A percentile compares a stretch with the other conserved stretches of the same genome.
Evolutionary conservation across 2,113 vertebrate genomes (phyloP).

Genomic region (Hippocampus abdominalis): DNA sequence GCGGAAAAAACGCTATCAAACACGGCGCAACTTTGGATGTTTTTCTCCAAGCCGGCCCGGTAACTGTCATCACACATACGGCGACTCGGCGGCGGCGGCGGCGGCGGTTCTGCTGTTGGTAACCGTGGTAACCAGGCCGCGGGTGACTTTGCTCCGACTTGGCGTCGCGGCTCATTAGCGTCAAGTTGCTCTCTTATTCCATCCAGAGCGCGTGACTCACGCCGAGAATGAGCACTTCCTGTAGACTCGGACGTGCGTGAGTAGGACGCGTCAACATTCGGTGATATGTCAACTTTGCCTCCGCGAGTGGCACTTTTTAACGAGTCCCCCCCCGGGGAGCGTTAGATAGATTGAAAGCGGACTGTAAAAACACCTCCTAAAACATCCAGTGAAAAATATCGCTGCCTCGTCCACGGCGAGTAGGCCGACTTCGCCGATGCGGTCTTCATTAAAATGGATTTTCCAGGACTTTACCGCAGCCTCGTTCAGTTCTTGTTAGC

Average conservation of each 20-base stretch:
- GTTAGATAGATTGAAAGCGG: not conserved
- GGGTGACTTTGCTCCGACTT: not conserved
- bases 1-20: not conserved
- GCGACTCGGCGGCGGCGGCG: not conserved
- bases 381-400: no score
- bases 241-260: not conserved
- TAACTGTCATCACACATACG: not conserved
- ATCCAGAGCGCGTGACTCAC: not conserved
- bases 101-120: not conserved
- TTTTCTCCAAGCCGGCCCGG: not conserved
- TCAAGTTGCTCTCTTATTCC: not conserved
- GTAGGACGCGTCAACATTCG: not conserved
- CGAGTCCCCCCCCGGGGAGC: not conserved
- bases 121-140: not conserved
- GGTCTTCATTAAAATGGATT: no score
- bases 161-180: constrained; percentile 4
- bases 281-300: not conserved
- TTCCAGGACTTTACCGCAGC: no score
- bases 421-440: no score
- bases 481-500: no score
- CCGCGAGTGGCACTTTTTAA: not conserved
- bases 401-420: no score
- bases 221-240: not conserved
- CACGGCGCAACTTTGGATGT: not conserved
- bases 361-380: no score